Conservation (phyloP, 1,140 invertebrate species). For the Rhopalosiphum padi region DNA sequence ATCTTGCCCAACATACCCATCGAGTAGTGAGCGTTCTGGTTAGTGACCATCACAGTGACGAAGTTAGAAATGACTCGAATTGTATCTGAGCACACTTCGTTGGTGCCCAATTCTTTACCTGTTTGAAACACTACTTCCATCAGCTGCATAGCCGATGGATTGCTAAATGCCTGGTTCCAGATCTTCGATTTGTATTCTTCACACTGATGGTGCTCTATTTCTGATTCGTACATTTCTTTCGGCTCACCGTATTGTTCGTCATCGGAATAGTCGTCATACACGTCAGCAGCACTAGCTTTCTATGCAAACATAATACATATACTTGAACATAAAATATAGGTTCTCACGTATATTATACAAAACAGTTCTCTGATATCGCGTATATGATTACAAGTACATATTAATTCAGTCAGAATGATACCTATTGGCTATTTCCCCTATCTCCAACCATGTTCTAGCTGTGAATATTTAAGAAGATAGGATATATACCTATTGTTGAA, state of each 20-base stretch:
- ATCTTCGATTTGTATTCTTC: not conserved
- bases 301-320: not conserved
- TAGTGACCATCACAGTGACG: not conserved
- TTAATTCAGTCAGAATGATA: not conserved
- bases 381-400: not conserved
- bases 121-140: no score
- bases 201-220: not conserved
- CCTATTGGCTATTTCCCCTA: no score
- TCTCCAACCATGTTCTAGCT: no score
- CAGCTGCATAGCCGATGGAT: not conserved
- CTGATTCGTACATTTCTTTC: not conserved
- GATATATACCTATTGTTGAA: no score
- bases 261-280: rapidly evolving
- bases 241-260: no score
- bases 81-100: not conserved
- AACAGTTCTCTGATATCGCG: not conserved
- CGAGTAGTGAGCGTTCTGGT: not conserved
- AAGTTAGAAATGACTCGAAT: not conserved
- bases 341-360: not conserved
- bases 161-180: not conserved
- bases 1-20: not conserved
- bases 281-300: not conserved
- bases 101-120: not conserved
- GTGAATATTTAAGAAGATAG: no score
- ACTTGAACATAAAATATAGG: not conserved